Conservation (phyloP, 2,797 vertebrate species). For the Cichlasoma orientale region DNA sequence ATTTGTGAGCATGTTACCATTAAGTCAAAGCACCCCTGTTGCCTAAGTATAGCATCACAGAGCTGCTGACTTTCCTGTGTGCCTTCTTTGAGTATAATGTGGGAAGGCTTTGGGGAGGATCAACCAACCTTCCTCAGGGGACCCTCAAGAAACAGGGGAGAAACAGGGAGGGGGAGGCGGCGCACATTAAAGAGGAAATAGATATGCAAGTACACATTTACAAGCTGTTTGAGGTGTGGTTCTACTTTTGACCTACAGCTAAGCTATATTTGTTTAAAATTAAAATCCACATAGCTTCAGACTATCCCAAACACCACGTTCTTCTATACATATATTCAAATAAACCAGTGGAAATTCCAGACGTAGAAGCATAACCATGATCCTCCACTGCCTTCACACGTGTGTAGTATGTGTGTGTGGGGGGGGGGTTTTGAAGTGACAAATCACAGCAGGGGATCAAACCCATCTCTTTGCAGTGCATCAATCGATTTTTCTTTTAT, state of each 20-base stretch:
- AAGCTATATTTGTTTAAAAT: neutral
- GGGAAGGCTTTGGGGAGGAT: slow-evolving; percentile 20
- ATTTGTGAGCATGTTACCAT: neutral
- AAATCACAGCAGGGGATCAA: slow-evolving; percentile 32
- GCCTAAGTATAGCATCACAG: neutral
- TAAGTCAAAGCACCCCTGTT: neutral
- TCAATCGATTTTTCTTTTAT: slow-evolving; percentile 40
- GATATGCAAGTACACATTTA: neutral
- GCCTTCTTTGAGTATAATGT: neutral
- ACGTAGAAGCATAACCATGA: slow-evolving; percentile 8
- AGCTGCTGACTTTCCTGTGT: neutral
- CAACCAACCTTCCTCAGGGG: neutral
- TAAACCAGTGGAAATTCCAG: slow-evolving; percentile 13
- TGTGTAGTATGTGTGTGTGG: slow-evolving; percentile 1
- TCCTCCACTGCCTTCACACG: slow-evolving; percentile 11
- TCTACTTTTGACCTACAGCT: neutral
- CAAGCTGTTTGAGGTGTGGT: neutral
- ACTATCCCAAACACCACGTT: neutral
- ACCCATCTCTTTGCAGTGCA: slow-evolving; percentile 18
- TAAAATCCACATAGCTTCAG: neutral
- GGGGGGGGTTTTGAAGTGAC: slow-evolving; percentile 52
- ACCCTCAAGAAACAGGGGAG: neutral
- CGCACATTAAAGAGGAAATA: neutral
- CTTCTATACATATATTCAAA: neutral
- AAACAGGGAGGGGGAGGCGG: neutral